Percentiles rank a stretch among this genome's conserved stretches.
phyloP scores from a whole-genome alignment of 2,888 invertebrate species.

The Malacosoma neustria region DNA sequence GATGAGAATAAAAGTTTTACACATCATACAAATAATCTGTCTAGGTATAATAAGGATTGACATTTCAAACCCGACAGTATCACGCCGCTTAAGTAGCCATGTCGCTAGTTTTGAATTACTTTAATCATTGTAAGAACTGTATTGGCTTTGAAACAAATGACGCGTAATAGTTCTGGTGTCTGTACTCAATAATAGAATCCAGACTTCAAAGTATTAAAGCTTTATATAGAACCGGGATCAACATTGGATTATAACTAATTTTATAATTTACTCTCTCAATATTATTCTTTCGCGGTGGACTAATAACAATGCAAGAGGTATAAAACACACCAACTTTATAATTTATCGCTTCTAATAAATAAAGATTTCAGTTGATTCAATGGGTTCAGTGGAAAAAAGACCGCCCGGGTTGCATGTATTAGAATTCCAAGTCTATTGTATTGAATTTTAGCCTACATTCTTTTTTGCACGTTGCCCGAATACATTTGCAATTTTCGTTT shows the following conservation, averaged over 20 bases:
- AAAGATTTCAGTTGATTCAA: constrained; percentile 64
- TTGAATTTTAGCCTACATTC: constrained; percentile 66
- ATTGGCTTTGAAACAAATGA: no score
- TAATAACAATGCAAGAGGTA: constrained; percentile 45
- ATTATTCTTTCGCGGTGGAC: background rate
- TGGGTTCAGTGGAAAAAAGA: constrained; percentile 55
- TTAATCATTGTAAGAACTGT: no score
- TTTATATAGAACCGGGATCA: no score
- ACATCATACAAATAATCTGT: no score
- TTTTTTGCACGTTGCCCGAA: constrained; percentile 64
- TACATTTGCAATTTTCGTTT: constrained; percentile 58
- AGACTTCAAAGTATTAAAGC: no score
- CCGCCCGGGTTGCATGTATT: constrained; percentile 65
- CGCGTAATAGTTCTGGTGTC: no score
- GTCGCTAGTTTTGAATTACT: no score
- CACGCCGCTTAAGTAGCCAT: no score
- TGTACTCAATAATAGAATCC: no score
- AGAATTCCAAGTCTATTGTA: constrained; percentile 64
- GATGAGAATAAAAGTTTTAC: no score
- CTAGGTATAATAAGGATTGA: no score
- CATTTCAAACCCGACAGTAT: no score
- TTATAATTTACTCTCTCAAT: background rate
- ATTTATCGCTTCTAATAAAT: constrained; percentile 71
- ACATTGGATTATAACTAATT: background rate
- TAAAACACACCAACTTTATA: constrained; percentile 58